Base-by-base conservation (phyloP, 2,797 vertebrate species). In the Lutra lutra region DNA sequence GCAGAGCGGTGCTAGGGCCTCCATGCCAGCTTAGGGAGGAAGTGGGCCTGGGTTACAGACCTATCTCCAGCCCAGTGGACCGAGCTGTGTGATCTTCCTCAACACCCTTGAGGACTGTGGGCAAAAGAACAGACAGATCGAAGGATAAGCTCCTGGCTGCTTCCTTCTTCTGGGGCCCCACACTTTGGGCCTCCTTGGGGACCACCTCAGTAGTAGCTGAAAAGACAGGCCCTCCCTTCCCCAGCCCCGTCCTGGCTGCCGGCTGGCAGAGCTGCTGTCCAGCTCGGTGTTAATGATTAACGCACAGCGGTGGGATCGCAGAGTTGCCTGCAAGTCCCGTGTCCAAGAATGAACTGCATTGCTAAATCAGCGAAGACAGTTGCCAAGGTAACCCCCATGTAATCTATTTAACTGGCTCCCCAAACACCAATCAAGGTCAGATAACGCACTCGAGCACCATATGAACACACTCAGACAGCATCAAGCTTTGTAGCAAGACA, bases 381-480 rank as follows among this genome's bases (percentile, higher is more conserved):
- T 99, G 99, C 99, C 99, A 99, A 99, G 99, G 99, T 99, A 99
- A 99, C 99, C 99, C 99, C 98, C 98, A 98, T 99, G 99, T 99
- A 99, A 99, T 99, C 99, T 99, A 99, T 99, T 99, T 99, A 99
- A 99, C 99, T 97, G 98, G 98, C 99, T 99, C 99, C 99, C 99
- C 99, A 99, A 99, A 99, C 99, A 99, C 99, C 99, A 99, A 99
- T 99, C 99, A 99, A 99, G 99, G 99, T 99, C 99, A 99, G 99
- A 99, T 99, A 99, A 98, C 98, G 97, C 99, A 99, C 99, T 99
- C 94, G 96, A 99, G 98, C 98, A 98, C 98, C 98, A 98, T 99
- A 99, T 98, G 98, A 99, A 99, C 98, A 99, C 98, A 99, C 98
- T 99, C 99, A 99, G 98, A 98, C 83, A 88, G 99, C 98, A 99